phyloP scores from a whole-genome alignment of 2,797 vertebrate genomes.

The Mormyrus proboscirostris region DNA sequence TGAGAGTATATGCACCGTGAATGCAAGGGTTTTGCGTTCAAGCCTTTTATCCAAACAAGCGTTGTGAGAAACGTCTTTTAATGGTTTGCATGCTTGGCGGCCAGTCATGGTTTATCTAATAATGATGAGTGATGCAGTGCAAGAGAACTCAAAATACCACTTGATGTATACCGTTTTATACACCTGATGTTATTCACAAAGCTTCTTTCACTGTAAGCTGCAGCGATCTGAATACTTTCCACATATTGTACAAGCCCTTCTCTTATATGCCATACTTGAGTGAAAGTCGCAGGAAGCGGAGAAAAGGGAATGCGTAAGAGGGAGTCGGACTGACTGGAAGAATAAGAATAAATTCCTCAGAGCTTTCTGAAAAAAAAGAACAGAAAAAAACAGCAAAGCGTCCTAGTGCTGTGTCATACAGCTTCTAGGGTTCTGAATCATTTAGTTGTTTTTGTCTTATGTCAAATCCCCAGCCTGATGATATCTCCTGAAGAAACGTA shows the following conservation, averaged over 20 bases:
- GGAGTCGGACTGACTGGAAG: background rate
- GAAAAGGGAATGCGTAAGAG: background rate
- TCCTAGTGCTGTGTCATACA: background rate
- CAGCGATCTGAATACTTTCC: constrained; percentile 10
- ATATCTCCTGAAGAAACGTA: constrained; percentile 28
- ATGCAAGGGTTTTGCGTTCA: background rate
- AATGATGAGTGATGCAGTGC: background rate
- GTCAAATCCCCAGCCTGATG: constrained; percentile 24
- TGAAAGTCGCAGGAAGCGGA: background rate
- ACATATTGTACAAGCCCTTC: constrained; percentile 1
- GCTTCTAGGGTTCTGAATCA: constrained; percentile 33
- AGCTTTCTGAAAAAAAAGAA: constrained; percentile 2
- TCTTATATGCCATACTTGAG: constrained; percentile 32
- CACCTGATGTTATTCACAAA: background rate
- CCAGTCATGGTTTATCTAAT: constrained; percentile 30
- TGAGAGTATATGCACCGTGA: constrained; percentile 10
- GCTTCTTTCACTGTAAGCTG: constrained; percentile 10
- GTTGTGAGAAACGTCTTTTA: constrained; percentile 18
- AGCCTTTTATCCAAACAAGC: constrained; percentile 9
- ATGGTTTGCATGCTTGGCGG: constrained; percentile 31
- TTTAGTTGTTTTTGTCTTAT: constrained; percentile 32
- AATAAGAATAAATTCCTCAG: background rate
- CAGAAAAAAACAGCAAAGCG: background rate
- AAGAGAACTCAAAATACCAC: background rate
- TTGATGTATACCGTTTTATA: background rate